phyloP scores from a whole-genome alignment of 2,888 invertebrate species.

The Clusia tigrina region DNA sequence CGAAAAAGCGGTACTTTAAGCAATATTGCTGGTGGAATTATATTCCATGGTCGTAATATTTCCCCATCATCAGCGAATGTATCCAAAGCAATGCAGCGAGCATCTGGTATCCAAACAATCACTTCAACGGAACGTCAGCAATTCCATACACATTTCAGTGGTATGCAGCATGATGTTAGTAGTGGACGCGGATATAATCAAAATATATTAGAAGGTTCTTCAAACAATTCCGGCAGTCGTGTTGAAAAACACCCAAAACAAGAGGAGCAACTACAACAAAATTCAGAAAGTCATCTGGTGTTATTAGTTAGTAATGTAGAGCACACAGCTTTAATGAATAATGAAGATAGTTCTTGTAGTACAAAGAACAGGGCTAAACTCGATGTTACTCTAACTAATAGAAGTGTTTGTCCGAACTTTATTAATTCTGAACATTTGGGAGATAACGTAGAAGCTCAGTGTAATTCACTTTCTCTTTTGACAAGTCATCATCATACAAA shows the following conservation, averaged over 20 bases:
- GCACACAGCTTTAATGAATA: slow-evolving; percentile 57
- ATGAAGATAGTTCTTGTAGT: slow-evolving; percentile 36
- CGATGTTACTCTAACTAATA: slow-evolving; percentile 38
- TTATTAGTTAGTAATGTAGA: slow-evolving; percentile 54
- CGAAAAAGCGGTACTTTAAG: slow-evolving; percentile 62
- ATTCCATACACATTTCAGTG: too few species aligned
- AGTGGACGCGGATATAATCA: slow-evolving; percentile 26
- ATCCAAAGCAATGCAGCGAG: slow-evolving; percentile 37
- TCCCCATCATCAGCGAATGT: slow-evolving; percentile 34
- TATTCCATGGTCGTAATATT: slow-evolving; percentile 29
- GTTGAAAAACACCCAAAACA: slow-evolving; percentile 33
- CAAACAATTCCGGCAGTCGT: too few species aligned
- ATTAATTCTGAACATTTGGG: slow-evolving; percentile 9
- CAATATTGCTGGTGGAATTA: slow-evolving; percentile 46
- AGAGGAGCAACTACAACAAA: slow-evolving; percentile 38
- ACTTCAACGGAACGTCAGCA: slow-evolving; percentile 33
- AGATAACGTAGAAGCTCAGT: too few species aligned
- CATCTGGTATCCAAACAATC: slow-evolving; percentile 38
- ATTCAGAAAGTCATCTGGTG: slow-evolving; percentile 56
- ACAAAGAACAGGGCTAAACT: slow-evolving; percentile 33
- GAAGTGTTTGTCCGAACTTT: slow-evolving; percentile 23
- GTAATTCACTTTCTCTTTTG: too few species aligned
- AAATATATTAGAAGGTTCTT: slow-evolving; percentile 38
- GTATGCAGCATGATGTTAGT: slow-evolving; percentile 20
- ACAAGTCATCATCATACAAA: slow-evolving; percentile 6